Conservation (phyloP, 2,888 invertebrate genomes). For the Metallyticus violacea region DNA sequence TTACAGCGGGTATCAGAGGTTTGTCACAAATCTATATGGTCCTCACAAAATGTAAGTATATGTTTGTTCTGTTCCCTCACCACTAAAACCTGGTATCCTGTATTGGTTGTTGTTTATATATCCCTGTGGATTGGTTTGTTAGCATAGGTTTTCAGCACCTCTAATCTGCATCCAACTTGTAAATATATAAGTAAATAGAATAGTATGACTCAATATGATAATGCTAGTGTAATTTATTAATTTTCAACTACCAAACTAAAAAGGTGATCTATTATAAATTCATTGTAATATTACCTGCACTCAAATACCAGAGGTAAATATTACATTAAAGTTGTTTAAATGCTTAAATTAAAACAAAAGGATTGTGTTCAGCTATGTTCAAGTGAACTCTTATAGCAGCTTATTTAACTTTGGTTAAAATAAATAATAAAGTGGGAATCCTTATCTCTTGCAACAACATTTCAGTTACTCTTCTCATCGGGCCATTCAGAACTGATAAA, state of each 20-base stretch:
- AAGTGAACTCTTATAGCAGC: not conserved
- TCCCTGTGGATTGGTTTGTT: not conserved
- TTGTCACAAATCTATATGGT: conserved; percentile 43
- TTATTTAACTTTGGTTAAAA: not conserved
- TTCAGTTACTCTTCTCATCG: conserved; percentile 33
- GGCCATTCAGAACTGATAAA: conserved; percentile 22
- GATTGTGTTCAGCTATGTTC: not conserved
- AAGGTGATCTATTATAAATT: not conserved
- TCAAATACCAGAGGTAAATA: not conserved
- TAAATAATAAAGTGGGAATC: conserved; percentile 27
- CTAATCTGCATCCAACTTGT: not conserved
- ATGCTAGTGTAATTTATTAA: not conserved
- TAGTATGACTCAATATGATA: not conserved
- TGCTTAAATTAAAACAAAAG: not conserved
- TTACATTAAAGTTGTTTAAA: no score
- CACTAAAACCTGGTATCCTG: not conserved
- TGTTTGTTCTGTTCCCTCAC: not conserved
- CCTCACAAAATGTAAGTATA: conserved; percentile 41
- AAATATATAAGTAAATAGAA: not conserved
- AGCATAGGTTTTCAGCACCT: not conserved
- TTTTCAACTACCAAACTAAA: not conserved
- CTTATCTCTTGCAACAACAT: conserved; percentile 34
- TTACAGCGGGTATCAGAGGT: conserved; percentile 40
- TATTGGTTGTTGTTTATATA: not conserved
- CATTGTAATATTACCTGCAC: not conserved